A percentile compares a stretch with the other conserved stretches of the same genome.
These are phyloP conservation scores for Onychomys leucogaster DNA, from an alignment of 2,797 vertebrate species.

Conservation along the genomic window DNA sequence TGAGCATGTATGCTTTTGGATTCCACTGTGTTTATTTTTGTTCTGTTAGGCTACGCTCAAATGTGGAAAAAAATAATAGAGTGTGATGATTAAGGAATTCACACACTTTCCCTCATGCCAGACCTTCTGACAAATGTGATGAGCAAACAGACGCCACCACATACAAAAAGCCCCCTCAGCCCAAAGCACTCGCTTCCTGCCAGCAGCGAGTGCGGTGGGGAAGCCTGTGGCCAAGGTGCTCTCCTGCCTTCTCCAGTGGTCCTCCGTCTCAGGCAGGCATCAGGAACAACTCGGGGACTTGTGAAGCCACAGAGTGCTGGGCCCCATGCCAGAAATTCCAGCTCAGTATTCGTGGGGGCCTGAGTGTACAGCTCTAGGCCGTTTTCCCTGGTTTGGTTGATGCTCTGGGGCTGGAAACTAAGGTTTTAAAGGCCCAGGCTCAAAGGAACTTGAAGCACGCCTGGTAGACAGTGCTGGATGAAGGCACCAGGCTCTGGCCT, in stretches of 20 bases:
- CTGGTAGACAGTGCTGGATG: background rate
- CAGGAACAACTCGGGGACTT: background rate
- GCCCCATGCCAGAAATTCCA: background rate
- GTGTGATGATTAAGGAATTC: slow-evolving; percentile 57
- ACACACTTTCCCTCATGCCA: slow-evolving; percentile 52
- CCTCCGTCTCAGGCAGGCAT: background rate
- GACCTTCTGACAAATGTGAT: slow-evolving; percentile 64
- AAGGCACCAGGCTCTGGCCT: background rate
- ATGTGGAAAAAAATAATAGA: slow-evolving; percentile 38
- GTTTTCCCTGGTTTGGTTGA: background rate
- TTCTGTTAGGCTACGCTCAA: slow-evolving; percentile 41
- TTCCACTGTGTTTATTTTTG: slow-evolving; percentile 58
- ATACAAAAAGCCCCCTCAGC: background rate
- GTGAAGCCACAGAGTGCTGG: background rate
- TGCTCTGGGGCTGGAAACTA: background rate
- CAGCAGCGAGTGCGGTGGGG: background rate
- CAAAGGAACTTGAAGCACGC: background rate
- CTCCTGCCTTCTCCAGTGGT: background rate
- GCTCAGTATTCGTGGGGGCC: background rate
- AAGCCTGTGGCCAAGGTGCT: too few species aligned
- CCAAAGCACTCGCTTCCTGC: background rate
- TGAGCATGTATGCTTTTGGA: background rate
- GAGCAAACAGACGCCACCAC: slow-evolving; percentile 7
- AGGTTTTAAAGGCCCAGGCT: background rate
- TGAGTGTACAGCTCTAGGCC: background rate